Base-by-base conservation (phyloP, 2,113 vertebrate genomes). In the Heterotis niloticus region DNA sequence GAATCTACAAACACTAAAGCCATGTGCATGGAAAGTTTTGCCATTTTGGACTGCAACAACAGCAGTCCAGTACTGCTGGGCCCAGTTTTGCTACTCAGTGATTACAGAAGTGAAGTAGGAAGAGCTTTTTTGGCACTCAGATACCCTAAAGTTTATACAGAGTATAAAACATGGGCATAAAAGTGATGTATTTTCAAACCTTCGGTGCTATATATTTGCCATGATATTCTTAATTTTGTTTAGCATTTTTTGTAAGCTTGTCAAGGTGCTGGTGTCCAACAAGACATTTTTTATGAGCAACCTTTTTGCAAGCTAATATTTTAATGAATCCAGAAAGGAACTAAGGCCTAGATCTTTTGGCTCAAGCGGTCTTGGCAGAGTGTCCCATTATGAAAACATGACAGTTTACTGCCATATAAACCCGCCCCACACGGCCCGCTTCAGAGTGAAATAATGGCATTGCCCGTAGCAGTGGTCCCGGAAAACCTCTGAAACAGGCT, bases 121-220 rank as follows among this genome's bases (percentile, higher is more conserved):
- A 78, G 66, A 84, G 81, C 72, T 77, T 81, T 78, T 83, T 79
- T 79, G 79, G 81, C 81, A 68, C 66, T 65, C 10, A 34, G 11
- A 17, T 29, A 57, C 74, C 54, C 76, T 73, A 76, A 60, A 77
- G 75, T 77, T 81, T 79, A 69, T 64, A 34, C 26, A 76, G 69
- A 52, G 74, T 23, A 79, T 83, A 81, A 84, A 86, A 81, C 65
- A 23, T 57, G 72, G 75, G 26, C 77, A 51, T 69, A 78, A 66
- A 18, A 62, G 29, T 24, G 72, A 80, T 62, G 59, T 64, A 52
- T 60, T 82, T 81, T 76, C 69, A 0, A 56, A 26, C 17, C 68
- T 34, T 69, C 56, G 59, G 75, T 28, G 64, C 24, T 67, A 44
- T 76, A 80, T 65, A 79, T 67, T 80, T 78, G 67, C 72, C 65